Evolutionary conservation across 1,140 invertebrate genomes (phyloP).

Genomic region (Eufriesea mexicana): DNA sequence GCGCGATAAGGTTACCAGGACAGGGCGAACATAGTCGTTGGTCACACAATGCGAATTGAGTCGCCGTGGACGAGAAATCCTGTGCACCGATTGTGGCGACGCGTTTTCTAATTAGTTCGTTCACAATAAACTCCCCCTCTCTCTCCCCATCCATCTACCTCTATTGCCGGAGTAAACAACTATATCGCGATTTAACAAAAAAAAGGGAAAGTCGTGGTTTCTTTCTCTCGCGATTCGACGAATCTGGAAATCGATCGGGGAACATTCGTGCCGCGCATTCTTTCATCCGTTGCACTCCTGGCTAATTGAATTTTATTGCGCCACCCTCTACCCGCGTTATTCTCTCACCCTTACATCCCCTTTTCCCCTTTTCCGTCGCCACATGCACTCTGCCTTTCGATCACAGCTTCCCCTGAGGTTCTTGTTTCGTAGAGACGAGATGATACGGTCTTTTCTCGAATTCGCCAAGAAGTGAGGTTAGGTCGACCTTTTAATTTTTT

Average conservation of each 20-base stretch:
- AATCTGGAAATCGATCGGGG: constrained; percentile 6
- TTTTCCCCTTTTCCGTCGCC: neutral
- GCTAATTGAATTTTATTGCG: neutral
- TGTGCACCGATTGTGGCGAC: neutral
- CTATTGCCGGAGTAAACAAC: no score
- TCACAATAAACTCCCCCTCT: neutral
- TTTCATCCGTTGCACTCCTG: neutral
- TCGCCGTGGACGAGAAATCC: constrained; percentile 35
- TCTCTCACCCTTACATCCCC: neutral
- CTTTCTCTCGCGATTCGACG: neutral
- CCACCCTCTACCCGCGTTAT: neutral
- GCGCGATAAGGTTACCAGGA: neutral
- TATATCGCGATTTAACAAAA: neutral
- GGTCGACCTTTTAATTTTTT: no score
- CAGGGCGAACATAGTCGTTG: neutral
- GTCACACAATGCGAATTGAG: neutral
- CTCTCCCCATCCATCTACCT: no score
- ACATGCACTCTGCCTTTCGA: neutral
- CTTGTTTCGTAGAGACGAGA: no score
- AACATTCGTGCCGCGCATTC: neutral
- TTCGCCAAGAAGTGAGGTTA: no score
- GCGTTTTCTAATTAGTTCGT: constrained; percentile 20
- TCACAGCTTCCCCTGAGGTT: neutral
- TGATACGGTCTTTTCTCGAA: no score
- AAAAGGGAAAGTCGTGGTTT: neutral